Base-by-base conservation (phyloP, 2,797 vertebrate genomes). In the Gallirallus australis region DNA sequence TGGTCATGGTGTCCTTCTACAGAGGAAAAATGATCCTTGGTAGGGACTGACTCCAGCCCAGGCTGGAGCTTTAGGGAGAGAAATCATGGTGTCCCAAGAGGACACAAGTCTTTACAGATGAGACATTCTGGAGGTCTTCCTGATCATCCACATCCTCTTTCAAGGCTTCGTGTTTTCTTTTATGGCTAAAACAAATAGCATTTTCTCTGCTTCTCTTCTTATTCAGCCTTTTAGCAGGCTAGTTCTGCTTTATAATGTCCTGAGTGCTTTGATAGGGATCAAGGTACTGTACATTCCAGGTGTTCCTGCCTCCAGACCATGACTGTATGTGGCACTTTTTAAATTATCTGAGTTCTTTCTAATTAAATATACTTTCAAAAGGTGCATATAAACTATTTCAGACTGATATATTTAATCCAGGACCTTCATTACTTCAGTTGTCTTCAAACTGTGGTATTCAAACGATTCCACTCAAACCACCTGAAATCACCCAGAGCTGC, bases 1-100 rank as follows among this genome's bases (percentile, higher is more conserved):
- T 30, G 15, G 17, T 57, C 0, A 0, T 33, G 4, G 6, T 23
- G 17, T 3, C 9, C 2, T n/a, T 27, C 16, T 68, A 24, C 12
- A 25, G n/a, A 27, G 4, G 20, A 9, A 68, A 84, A 65, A 45
- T 30, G 0, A 33, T 31, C 21, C 12, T 50, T 69, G 4, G 11
- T 24, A 30, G 19, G 4, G 9, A 3, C 5, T 66, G 23, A 35
- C 39, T 47, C 19, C 17, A 71, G 30, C 6, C 27, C 16, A 28
- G 31, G 5, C 10, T 35, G 12, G 21, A 5, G 7, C 10, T 83
- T 61, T 4, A 5, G 20, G 7, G 20, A 19, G 14, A 47, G 12
- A 45, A 69, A 16, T 10, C 20, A 66, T 70, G 31, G 9, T 8
- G 5, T 48, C 17, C 23, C 48, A 28, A 30, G 23, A 45, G 9